Conservation (phyloP, 2,113 vertebrate species). For the Hypanus sabinus region DNA sequence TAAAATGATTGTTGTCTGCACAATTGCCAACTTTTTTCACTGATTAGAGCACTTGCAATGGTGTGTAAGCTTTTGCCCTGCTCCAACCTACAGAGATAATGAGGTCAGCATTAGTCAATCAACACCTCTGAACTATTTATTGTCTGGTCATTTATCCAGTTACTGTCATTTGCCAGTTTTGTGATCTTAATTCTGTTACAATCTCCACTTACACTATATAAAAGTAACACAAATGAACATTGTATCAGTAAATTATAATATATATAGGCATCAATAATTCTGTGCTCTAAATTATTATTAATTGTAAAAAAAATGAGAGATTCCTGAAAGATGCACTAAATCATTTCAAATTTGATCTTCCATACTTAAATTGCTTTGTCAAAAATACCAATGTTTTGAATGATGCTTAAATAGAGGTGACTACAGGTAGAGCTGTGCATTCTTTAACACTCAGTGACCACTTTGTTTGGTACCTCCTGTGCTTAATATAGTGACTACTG, state of each 20-base stretch:
- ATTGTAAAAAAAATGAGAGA: background rate
- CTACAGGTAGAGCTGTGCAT: background rate
- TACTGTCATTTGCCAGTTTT: background rate
- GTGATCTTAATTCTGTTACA: background rate
- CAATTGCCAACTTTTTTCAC: background rate
- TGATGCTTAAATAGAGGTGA: background rate
- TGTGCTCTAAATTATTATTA: background rate
- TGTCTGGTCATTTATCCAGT: background rate
- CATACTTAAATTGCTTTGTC: background rate
- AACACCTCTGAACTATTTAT: background rate
- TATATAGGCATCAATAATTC: background rate
- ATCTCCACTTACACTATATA: background rate
- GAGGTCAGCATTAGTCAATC: background rate
- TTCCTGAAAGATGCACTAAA: background rate
- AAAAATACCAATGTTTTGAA: background rate
- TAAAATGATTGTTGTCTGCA: background rate
- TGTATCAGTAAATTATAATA: background rate
- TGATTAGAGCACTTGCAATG: background rate
- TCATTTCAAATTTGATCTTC: background rate
- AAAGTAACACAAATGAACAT: background rate
- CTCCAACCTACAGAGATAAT: background rate
- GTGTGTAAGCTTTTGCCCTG: background rate
- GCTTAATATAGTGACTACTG: no score
- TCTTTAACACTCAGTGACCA: background rate
- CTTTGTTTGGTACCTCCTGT: no score